Evolutionary conservation across 2,797 vertebrate species (phyloP), one percentile per base, ranked within the genome.

Genomic region (Ptychadena robeensis): DNA sequence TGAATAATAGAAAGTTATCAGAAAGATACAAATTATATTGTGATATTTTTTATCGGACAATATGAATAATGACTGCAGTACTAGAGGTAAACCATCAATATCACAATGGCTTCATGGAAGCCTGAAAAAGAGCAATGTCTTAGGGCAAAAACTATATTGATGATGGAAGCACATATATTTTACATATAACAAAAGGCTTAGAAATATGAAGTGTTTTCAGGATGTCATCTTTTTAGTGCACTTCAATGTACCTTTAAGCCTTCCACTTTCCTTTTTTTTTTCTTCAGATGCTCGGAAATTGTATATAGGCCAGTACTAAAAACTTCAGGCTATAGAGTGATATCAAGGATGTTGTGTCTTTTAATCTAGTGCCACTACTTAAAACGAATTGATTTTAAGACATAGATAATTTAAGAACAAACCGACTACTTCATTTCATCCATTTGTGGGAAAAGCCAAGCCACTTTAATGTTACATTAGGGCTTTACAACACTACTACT

Each of bases 381-480:
- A 15, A 35, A 74, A 86, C 48, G 12, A 81, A 1, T 66, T 40
- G 44, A 25, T 86, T 86, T 85, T 59, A 89, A 86, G 61, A 11
- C 71, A 79, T 38, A 72, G 4, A 80, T 76, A 53, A 53, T 75
- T 71, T 85, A 70, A 81, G 64, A 85, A 68, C 14, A 71, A 68
- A 81, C 76, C 14, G 44, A 61, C 35, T 74, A 75, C 72, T 76
- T 81, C 14, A 75, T 76, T 78, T 71, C 37, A 85, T 85, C 78
- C 78, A 80, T 85, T 80, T 85, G 72, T 85, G 57, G 77, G 48
- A 65, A 30, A 79, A 72, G 7, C 38, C 40, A 40, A 31, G 25
- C 87, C 82, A 73, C 75, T 83, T 87, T 66, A 78, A 76, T 38
- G 28, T 79, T 86, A 79, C 9, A n/a, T 2, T 79, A 82, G 75